Evolutionary conservation across 2,113 vertebrate species (phyloP), one percentile per base, ranked within the genome.

Genomic region (Siphamia tubifer): DNA sequence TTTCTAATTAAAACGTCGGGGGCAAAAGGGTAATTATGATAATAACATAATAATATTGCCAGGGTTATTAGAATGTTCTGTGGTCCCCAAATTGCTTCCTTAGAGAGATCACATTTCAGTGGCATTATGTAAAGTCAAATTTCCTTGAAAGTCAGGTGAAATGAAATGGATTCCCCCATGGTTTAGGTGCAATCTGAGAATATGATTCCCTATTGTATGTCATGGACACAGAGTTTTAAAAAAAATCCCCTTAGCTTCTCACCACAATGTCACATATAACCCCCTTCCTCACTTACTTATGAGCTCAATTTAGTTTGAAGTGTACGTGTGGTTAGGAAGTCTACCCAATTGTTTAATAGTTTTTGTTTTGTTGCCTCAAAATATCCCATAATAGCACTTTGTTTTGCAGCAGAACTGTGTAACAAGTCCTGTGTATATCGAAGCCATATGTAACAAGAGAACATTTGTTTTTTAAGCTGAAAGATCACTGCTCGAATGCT

Each of bases 21-120:
- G 85, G 86, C 88, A 90, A 90, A 90, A 90, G 90, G 90, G 87
- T 92, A 92, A 92, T 92, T 92, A 91, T 91, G 85, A 90, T 92
- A 93, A 93, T 93, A 90, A 89, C 87, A 90, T 92, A 90, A 93
- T 91, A 91, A 92, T 91, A 86, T 89, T 69, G 32, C 53, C 54
- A n/a, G 79, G 83, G 84, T 90, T 90, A 91, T 93, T 90, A 87
- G 79, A 89, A 90, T 78, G 87, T 88, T 90, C 83, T 82, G 79
- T 72, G 88, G 75, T 84, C 81, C 84, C 82, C 81, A 91, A 91
- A 92, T 91, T 90, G 83, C 87, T 93, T 91, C 90, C 88, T 90
- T 77, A 6, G 82, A 83, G 83, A 49, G 85, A 86, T 93, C 73
- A 19, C 53, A 79, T 93, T 92, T 90, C 90, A 82, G 79, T 71